Conservation (phyloP, 2,888 invertebrate species). For the Archaeoteleia sp. region DNA sequence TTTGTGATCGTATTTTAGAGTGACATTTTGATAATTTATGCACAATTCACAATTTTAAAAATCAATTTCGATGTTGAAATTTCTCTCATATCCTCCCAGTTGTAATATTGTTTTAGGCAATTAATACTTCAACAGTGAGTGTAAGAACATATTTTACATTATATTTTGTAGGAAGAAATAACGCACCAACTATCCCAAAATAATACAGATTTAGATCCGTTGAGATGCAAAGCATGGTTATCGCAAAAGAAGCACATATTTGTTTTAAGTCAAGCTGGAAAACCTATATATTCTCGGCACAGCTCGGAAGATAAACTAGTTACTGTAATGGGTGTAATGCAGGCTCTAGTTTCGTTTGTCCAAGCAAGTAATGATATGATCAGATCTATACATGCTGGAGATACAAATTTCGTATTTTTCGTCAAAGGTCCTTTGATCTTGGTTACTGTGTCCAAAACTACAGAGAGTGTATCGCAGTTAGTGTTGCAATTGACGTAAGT, state of each 20-base stretch:
- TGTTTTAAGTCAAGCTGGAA: constrained; percentile 95
- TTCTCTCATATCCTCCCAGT: too few relatives aligned
- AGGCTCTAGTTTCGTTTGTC: constrained; percentile 93
- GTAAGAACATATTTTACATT: too few relatives aligned
- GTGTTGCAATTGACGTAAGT: constrained; percentile 90
- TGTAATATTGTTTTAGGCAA: too few relatives aligned
- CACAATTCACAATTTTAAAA: too few relatives aligned
- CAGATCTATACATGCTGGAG: constrained; percentile 88
- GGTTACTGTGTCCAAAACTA: constrained; percentile 88
- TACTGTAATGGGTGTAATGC: constrained; percentile 95
- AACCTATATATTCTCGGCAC: constrained; percentile 95
- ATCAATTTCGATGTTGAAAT: too few relatives aligned
- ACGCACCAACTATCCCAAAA: constrained; percentile 67
- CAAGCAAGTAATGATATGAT: constrained; percentile 90
- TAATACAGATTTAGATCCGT: constrained; percentile 78
- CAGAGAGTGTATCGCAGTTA: constrained; percentile 89
- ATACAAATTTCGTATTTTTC: constrained; percentile 93
- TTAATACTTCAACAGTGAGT: too few relatives aligned
- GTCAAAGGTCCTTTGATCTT: constrained; percentile 93
- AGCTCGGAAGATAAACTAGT: constrained; percentile 90
- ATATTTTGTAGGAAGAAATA: constrained; percentile 67
- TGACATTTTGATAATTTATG: too few relatives aligned
- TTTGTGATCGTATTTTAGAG: too few relatives aligned
- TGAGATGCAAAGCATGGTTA: constrained; percentile 84
- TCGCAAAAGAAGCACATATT: constrained; percentile 93